Evolutionary conservation across 1,140 invertebrate species (phyloP).

Genomic region (Solen grandis): DNA sequence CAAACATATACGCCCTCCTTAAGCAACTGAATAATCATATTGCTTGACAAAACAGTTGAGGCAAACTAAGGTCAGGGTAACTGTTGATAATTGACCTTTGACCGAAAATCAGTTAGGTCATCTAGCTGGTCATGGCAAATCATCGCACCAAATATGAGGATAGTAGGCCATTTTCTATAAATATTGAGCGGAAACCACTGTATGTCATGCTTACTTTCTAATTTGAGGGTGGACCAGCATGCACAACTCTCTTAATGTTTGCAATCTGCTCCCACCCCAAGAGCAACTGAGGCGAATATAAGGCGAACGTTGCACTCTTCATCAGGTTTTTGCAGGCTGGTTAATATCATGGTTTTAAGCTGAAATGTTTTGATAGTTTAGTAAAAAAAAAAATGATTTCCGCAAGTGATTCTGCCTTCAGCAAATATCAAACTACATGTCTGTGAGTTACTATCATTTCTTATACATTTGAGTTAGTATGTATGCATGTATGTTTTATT

Average conservation of each 20-base stretch:
- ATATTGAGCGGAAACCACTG: neutral
- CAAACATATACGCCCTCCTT: neutral
- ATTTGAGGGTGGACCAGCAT: slow-evolving; percentile 30
- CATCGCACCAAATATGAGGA: neutral
- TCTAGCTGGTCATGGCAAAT: neutral
- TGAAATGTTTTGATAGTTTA: too few relatives aligned
- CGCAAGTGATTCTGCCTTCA: too few relatives aligned
- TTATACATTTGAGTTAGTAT: too few relatives aligned
- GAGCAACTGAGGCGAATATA: slow-evolving; percentile 6
- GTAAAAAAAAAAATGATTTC: too few relatives aligned
- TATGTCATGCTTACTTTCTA: slow-evolving; percentile 15
- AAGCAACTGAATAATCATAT: too few relatives aligned
- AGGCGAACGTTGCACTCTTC: slow-evolving; percentile 4
- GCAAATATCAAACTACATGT: too few relatives aligned
- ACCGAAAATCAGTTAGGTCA: neutral
- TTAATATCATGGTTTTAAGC: slow-evolving; percentile 7
- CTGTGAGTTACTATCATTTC: too few relatives aligned
- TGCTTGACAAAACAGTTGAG: too few relatives aligned
- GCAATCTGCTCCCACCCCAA: slow-evolving; percentile 24
- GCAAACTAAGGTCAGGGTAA: too few relatives aligned
- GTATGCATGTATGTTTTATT: too few relatives aligned
- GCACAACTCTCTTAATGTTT: slow-evolving; percentile 8
- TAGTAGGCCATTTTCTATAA: neutral
- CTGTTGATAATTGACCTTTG: too few relatives aligned
- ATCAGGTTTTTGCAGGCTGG: neutral